Evolutionary conservation across 1,140 invertebrate genomes (phyloP).

Genomic region (Elymnias hypermnestra): DNA sequence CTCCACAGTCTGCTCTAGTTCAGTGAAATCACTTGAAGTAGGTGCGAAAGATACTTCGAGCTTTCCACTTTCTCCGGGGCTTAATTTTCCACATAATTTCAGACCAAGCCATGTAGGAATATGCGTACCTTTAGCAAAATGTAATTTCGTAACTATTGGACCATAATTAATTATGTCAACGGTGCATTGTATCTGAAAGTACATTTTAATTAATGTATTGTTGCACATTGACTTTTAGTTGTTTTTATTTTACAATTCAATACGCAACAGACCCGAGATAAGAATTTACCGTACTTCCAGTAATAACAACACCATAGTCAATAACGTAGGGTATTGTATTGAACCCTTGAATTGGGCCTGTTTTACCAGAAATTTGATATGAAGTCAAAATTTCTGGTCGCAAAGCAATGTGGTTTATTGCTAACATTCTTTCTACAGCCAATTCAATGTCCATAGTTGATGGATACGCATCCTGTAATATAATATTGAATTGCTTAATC

Average conservation of each 20-base stretch:
- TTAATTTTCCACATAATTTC: constrained; percentile 56
- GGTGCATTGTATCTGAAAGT: constrained; percentile 50
- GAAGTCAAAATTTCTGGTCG: constrained; percentile 43
- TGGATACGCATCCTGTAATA: constrained; percentile 53
- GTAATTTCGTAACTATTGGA: constrained; percentile 48
- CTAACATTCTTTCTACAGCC: constrained; percentile 53
- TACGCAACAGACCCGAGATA: no score
- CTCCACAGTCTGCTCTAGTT: constrained; percentile 56
- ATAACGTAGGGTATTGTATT: constrained; percentile 50
- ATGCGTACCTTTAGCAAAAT: constrained; percentile 43
- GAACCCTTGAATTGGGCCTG: constrained; percentile 52
- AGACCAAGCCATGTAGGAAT: constrained; percentile 45
- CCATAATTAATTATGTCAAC: constrained; percentile 63
- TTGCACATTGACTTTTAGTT: no score
- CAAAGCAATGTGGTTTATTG: constrained; percentile 42
- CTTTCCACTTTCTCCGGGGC: constrained; percentile 51
- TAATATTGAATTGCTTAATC: constrained; percentile 1
- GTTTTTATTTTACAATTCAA: no score
- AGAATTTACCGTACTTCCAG: constrained; percentile 45
- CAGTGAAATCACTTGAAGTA: constrained; percentile 42
- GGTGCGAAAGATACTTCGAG: constrained; percentile 53
- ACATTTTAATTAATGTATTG: no score
- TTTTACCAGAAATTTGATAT: constrained; percentile 33
- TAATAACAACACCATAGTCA: constrained; percentile 63
- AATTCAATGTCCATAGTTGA: constrained; percentile 60